Evolutionary conservation across 2,113 vertebrate genomes (phyloP).

Genomic region (Cyphomyrus discorhynchus): DNA sequence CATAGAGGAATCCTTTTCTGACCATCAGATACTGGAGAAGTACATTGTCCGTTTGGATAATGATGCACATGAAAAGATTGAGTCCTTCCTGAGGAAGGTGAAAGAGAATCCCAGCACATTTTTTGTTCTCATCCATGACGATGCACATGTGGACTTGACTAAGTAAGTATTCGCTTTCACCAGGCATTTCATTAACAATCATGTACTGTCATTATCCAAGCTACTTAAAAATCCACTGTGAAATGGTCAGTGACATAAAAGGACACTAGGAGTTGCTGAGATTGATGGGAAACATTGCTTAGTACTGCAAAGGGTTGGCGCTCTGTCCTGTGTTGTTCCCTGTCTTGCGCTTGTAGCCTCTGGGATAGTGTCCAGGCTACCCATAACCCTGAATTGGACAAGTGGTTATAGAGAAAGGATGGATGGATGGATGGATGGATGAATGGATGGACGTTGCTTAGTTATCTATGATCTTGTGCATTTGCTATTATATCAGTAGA

Average conservation of each 20-base stretch:
- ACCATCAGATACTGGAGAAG: constrained; percentile 81
- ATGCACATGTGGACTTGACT: constrained; percentile 91
- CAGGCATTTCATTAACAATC: not conserved
- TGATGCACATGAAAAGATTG: constrained; percentile 85
- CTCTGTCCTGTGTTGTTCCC: not conserved
- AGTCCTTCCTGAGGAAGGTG: constrained; percentile 87
- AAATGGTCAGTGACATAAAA: not conserved
- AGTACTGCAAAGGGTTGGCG: not conserved
- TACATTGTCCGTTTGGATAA: constrained; percentile 83
- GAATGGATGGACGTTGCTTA: not conserved
- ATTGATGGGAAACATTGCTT: not conserved
- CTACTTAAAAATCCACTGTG: not conserved
- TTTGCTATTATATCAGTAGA: not conserved
- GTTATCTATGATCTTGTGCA: not conserved
- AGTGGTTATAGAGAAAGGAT: not conserved
- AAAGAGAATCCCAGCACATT: constrained; percentile 91
- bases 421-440: not conserved
- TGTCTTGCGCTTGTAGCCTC: not conserved
- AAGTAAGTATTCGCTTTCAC: constrained; percentile 60
- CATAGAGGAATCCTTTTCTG: constrained; percentile 74
- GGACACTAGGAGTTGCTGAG: not conserved
- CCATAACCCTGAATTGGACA: not conserved
- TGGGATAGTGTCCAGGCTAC: not conserved
- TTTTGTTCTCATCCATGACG: constrained; percentile 94
- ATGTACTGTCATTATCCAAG: not conserved